Evolutionary conservation across 2,888 invertebrate genomes (phyloP).

Genomic region (Thera britannica): DNA sequence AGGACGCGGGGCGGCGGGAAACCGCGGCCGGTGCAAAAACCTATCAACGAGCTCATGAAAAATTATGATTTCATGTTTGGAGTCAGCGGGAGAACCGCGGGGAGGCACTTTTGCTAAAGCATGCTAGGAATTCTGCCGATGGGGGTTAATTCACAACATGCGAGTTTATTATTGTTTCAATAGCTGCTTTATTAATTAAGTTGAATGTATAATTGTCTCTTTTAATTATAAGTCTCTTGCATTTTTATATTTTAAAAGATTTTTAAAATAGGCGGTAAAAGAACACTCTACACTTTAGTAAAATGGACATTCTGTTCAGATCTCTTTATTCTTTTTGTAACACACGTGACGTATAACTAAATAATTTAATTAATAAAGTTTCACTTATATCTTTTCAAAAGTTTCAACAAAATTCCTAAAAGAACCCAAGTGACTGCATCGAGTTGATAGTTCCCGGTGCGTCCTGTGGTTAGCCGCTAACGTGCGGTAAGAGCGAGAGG

Average conservation of each 20-base stretch:
- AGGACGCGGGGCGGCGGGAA: constrained; percentile 84
- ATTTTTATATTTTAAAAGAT: neutral
- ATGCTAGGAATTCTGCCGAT: constrained; percentile 65
- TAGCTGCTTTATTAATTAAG: neutral
- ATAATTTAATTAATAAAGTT: constrained; percentile 29
- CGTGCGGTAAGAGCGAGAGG: constrained; percentile 63
- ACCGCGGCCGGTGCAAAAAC: constrained; percentile 82
- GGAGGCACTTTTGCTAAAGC: constrained; percentile 68
- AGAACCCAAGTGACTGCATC: constrained; percentile 38
- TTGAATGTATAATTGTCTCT: neutral
- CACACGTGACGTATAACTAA: neutral
- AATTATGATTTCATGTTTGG: constrained; percentile 82
- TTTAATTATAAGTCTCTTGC: neutral
- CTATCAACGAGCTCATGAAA: constrained; percentile 84
- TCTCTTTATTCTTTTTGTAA: neutral
- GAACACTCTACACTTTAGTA: neutral
- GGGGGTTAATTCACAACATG: constrained; percentile 50
- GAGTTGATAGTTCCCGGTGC: constrained; percentile 44
- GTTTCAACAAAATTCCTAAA: constrained; percentile 25
- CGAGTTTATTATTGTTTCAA: constrained; percentile 37
- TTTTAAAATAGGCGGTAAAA: too few species aligned
- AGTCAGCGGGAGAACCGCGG: constrained; percentile 58
- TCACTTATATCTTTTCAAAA: constrained; percentile 4
- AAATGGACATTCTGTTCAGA: neutral
- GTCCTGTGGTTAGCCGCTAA: constrained; percentile 72